Evolutionary conservation across 2,888 invertebrate genomes (phyloP).

Genomic region (Cepaea hortensis): DNA sequence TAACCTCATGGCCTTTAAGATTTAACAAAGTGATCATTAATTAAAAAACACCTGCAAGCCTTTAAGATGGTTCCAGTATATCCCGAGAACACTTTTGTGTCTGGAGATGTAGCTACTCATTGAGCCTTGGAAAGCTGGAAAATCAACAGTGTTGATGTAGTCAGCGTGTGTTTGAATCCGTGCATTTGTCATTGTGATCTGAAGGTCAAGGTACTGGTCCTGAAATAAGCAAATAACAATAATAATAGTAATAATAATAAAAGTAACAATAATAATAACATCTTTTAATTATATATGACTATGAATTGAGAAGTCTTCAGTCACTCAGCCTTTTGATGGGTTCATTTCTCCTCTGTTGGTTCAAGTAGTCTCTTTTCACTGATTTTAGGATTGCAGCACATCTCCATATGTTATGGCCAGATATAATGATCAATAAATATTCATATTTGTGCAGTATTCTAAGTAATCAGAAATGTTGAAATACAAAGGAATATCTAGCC

Average conservation of each 20-base stretch:
- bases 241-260: neutral
- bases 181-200: constrained; percentile 67
- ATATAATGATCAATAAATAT: too few species aligned
- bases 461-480: too few species aligned
- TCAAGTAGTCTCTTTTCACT: too few species aligned
- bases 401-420: too few species aligned
- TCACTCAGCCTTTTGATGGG: too few species aligned
- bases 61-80: constrained; percentile 33
- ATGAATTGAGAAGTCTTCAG: too few species aligned
- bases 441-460: too few species aligned
- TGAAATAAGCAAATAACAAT: constrained; percentile 46
- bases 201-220: constrained; percentile 72
- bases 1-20: too few species aligned
- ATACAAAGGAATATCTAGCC: too few species aligned
- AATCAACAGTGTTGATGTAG: constrained; percentile 72
- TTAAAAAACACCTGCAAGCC: constrained; percentile 35
- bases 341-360: too few species aligned
- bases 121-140: constrained; percentile 71
- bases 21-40: too few species aligned
- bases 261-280: neutral
- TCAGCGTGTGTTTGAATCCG: constrained; percentile 70
- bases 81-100: constrained; percentile 52
- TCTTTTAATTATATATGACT: neutral
- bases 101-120: constrained; percentile 70
- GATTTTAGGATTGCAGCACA: too few species aligned